Evolutionary conservation across 1,140 invertebrate genomes (phyloP), one percentile per base, ranked within the genome.

Genomic region (Brachionus calyciflorus): DNA sequence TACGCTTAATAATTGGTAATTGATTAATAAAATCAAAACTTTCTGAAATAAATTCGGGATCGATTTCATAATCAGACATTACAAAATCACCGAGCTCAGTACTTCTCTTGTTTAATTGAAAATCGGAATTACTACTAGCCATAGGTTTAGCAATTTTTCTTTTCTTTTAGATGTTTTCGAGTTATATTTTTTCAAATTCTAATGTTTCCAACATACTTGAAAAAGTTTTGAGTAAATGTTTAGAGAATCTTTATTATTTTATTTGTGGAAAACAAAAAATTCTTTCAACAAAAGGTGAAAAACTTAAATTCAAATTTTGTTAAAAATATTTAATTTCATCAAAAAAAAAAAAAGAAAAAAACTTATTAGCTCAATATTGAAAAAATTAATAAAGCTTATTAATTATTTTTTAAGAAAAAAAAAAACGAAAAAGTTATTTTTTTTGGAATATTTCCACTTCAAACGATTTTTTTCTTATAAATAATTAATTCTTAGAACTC

Each of bases 261-360:
- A n/a, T n/a, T n/a, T n/a, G n/a, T n/a, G n/a, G n/a, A n/a, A n/a
- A n/a, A n/a, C n/a, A n/a, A n/a, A n/a, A n/a, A 60, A 60, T 17
- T 60, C 33, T 37, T 60, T 60, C 55, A 60, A 60, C 55, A 60
- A 60, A 60, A 60, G 55, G 55, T 60, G 55, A 60, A 60, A 10
- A 60, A 17, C 37, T 21, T 37, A 9, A 12, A 33, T 30, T 60
- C 17, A 19, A 33, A 37, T 60, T 37, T 33, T 17, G 30, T n/a
- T 33, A 30, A 28, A 5, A 60, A 37, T 60, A 33, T 40, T 60
- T 55, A 37, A 33, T 33, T 37, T 60, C 37, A 17, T 60, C 3
- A 60, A 1, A 26, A 55, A 28, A 28, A 28, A n/a, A 55, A 12
- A 49, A 49, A 49, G 33, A 44, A 44, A 44, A 44, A 44, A 44